A percentile compares a stretch with the other conserved stretches of the same genome.
Conservation (phyloP, 2,797 vertebrate genomes). For the Sandelia bainsii region DNA sequence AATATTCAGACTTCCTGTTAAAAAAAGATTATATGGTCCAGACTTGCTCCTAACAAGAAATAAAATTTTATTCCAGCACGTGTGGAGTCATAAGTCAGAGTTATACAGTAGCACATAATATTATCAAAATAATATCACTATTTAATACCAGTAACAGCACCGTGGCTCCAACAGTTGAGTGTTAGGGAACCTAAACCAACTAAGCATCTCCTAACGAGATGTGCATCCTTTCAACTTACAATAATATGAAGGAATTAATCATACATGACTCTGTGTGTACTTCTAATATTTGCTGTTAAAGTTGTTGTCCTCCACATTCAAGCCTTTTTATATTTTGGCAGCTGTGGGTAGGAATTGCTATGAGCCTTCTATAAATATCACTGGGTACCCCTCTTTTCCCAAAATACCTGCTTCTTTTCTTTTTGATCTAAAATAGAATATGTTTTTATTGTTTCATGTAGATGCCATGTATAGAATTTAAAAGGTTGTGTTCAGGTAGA, state of each 20-base stretch:
- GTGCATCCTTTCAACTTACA: background rate
- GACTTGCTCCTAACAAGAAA: too few species aligned
- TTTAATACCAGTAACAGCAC: background rate
- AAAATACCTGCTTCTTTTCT: background rate
- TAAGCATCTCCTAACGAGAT: background rate
- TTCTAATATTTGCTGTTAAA: background rate
- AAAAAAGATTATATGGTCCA: too few species aligned
- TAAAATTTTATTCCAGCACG: too few species aligned
- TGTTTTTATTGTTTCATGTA: background rate
- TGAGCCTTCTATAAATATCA: slow-evolving; percentile 17
- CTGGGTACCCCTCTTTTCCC: background rate
- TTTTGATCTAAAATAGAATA: background rate
- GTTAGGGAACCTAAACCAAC: background rate
- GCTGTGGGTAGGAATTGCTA: background rate
- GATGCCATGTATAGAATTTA: too few species aligned
- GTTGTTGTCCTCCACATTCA: background rate
- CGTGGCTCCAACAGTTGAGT: background rate
- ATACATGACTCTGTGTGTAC: background rate
- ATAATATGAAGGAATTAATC: background rate
- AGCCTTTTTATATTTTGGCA: slow-evolving; percentile 4
- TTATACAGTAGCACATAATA: too few species aligned
- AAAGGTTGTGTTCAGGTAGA: background rate
- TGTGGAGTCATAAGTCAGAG: too few species aligned
- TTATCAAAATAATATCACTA: too few species aligned
- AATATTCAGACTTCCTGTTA: too few species aligned